A percentile compares a stretch with the other conserved stretches of the same genome.
Evolutionary conservation across 2,888 invertebrate genomes (phyloP).

Genomic region (Stramonita haemastoma): DNA sequence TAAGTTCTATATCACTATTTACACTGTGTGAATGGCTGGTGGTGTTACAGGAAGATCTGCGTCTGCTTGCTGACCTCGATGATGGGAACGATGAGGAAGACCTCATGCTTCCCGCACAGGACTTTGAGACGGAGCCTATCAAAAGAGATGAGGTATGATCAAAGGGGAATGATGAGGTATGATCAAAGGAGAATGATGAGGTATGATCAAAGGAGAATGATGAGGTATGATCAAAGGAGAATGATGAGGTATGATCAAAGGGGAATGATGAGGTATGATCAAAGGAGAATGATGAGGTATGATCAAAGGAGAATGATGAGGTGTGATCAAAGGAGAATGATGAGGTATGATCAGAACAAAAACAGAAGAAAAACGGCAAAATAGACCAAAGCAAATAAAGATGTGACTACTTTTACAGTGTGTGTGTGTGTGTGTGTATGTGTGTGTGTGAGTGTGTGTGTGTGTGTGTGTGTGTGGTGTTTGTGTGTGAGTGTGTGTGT

Average conservation of each 20-base stretch:
- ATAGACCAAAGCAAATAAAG: no score
- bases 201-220: conserved; percentile 52
- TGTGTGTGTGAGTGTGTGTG: no score
- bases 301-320: no score
- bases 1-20: no score
- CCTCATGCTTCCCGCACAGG: conserved; percentile 54
- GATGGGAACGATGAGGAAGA: conserved; percentile 58
- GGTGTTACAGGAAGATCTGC: conserved; percentile 62
- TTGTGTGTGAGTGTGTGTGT: no score
- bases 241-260: conserved; percentile 59
- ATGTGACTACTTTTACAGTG: no score
- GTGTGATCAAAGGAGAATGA: conserved; percentile 67
- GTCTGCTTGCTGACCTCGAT: conserved; percentile 61
- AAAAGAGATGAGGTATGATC: conserved; percentile 65
- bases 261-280: no score
- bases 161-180: no score
- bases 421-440: no score
- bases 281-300: conserved; percentile 69
- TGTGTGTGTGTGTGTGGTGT: no score
- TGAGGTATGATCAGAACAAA: conserved; percentile 54
- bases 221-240: conserved; percentile 67
- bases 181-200: conserved; percentile 68
- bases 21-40: neutral
- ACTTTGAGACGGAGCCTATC: conserved; percentile 65
- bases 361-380: no score